A percentile compares a stretch with the other conserved stretches of the same genome.
phyloP scores from a whole-genome alignment of 2,113 vertebrate genomes.

The Arizona elegans region DNA sequence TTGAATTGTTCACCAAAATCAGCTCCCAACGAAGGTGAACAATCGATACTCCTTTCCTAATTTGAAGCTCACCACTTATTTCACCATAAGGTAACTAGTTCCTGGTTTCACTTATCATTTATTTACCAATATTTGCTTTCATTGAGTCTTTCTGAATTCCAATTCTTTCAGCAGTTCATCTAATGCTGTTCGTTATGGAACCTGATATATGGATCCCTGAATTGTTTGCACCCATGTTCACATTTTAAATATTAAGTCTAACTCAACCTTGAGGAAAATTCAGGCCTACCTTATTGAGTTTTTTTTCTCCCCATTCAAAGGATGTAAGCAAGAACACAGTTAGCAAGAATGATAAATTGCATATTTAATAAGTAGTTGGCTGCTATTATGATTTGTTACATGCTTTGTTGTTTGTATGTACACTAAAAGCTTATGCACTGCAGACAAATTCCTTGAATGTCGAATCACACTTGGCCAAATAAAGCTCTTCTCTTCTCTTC shows the following conservation, averaged over 20 bases:
- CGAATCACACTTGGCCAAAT: no score
- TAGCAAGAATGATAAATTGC: not conserved
- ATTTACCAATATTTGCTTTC: not conserved
- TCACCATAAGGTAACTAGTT: not conserved
- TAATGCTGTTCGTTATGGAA: not conserved
- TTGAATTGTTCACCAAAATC: not conserved
- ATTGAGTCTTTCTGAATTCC: not conserved
- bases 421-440: no score
- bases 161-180: not conserved
- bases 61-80: not conserved
- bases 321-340: constrained; percentile 9
- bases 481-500: no score
- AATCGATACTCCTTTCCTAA: not conserved
- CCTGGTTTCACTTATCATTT: not conserved
- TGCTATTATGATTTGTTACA: not conserved
- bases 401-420: no score
- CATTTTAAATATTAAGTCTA: not conserved
- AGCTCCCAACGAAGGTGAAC: not conserved
- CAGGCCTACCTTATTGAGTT: not conserved
- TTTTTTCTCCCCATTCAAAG: not conserved
- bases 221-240: not conserved
- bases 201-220: not conserved
- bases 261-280: not conserved
- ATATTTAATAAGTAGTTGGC: not conserved
- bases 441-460: no score